phyloP scores from a whole-genome alignment of 2,797 vertebrate genomes.

The Selene dorsalis region DNA sequence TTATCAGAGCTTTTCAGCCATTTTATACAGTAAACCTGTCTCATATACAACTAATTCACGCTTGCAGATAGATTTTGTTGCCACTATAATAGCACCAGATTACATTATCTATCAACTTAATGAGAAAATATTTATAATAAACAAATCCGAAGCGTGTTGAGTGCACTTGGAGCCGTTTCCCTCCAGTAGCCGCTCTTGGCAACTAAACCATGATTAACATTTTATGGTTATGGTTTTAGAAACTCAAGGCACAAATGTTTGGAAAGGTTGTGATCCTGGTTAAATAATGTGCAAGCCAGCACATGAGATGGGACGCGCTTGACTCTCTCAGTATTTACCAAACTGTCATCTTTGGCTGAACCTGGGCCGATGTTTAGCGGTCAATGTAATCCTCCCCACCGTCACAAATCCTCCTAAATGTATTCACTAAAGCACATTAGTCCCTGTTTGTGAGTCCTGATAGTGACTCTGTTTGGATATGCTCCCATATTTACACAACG shows the following conservation, averaged over 20 bases:
- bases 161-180: constrained; percentile 4
- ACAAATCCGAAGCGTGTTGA: neutral
- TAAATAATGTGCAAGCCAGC: neutral
- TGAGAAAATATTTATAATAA: neutral
- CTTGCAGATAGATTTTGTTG: neutral
- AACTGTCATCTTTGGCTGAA: neutral
- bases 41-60: neutral
- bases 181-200: neutral
- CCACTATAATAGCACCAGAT: neutral
- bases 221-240: neutral
- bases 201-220: neutral
- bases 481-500: neutral
- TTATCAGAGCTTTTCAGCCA: neutral
- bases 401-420: neutral
- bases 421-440: neutral
- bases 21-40: constrained; percentile 15
- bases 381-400: neutral
- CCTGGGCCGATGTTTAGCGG: neutral
- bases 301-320: neutral
- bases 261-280: neutral
- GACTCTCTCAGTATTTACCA: neutral
- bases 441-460: neutral
- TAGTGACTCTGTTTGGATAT: neutral
- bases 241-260: constrained; percentile 4
- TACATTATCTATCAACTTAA: constrained; percentile 3